Evolutionary conservation across 2,797 vertebrate species (phyloP), one percentile per base, ranked within the genome.

Genomic region (Tragopan temminckii): DNA sequence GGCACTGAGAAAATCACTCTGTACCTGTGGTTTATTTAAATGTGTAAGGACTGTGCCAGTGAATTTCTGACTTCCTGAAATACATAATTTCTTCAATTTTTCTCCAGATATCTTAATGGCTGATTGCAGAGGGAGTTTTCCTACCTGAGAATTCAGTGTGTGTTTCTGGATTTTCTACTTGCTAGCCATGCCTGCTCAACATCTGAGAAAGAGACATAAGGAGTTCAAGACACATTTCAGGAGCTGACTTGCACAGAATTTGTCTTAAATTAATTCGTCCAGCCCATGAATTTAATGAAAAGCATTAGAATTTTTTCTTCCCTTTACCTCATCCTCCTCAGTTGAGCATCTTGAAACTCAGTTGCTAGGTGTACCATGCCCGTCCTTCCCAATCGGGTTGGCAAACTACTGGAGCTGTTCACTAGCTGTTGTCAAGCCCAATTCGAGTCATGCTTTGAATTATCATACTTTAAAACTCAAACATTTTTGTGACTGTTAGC

Each of bases 21-120:
- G 15, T 42, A n/a, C 53, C 33, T 80, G 38, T 55, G 52, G 8
- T 36, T 71, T 5, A 21, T 7, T 27, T 43, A 11, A 9, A 19
- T 0, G 1, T 3, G 3, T 29, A 63, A 63, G 12, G 5, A 31
- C 12, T 75, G 33, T 40, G 13, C 11, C 53, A 10, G 19, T 35
- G 52, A 72, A 61, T 69, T 52, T 42, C 3, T 15, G 61, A 52
- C 4, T 1, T 13, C 43, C 68, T 84, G 63, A 23, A 66, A 1
- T 25, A 29, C 7, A 57, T 15, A 20, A 4, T n/a, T 50, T 27
- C 70, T 45, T 9, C 0, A 3, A 1, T 66, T 57, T 85, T 82
- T 61, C 42, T 71, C 43, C 24, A 89, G 24, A 57, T 4, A 14
- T 38, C 4, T 6, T 50, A 5, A 45, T 29, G n/a, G 8, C 20